phyloP scores from a whole-genome alignment of 1,140 invertebrate species.

The Sycophaga agraensis region DNA sequence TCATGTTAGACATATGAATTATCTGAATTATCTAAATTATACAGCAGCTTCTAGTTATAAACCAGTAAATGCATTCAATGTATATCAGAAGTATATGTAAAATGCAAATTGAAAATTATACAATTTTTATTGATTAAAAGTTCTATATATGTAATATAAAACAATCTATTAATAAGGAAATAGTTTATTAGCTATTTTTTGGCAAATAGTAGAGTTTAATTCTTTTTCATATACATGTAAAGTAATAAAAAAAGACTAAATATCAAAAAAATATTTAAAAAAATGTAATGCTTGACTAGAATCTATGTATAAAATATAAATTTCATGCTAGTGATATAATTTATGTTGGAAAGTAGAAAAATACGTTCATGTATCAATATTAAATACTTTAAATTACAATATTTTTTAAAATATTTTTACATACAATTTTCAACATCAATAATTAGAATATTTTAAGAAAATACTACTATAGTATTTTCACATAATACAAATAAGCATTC shows the following conservation, averaged over 20 bases:
- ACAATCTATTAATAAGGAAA: too few species aligned
- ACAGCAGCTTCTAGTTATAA: too few species aligned
- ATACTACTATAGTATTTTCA: background rate
- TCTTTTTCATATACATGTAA: background rate
- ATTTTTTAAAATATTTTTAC: too few species aligned
- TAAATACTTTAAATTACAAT: background rate
- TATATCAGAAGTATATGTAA: too few species aligned
- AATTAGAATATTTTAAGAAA: too few species aligned
- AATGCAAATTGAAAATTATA: background rate
- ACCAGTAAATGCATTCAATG: background rate
- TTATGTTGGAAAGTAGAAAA: background rate
- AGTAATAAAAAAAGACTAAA: background rate
- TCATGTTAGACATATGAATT: too few species aligned
- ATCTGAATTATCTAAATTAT: too few species aligned
- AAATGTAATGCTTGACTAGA: constrained; percentile 5
- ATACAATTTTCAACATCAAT: too few species aligned
- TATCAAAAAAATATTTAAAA: background rate
- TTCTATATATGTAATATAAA: too few species aligned
- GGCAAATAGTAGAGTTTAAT: background rate
- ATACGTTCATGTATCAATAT: background rate
- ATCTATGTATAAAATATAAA: background rate
- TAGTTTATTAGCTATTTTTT: background rate
- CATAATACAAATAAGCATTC: background rate
- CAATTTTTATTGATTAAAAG: background rate
- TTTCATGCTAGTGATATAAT: background rate